Conservation (phyloP, 2,888 invertebrate species). For the Horisme vitalbata region DNA sequence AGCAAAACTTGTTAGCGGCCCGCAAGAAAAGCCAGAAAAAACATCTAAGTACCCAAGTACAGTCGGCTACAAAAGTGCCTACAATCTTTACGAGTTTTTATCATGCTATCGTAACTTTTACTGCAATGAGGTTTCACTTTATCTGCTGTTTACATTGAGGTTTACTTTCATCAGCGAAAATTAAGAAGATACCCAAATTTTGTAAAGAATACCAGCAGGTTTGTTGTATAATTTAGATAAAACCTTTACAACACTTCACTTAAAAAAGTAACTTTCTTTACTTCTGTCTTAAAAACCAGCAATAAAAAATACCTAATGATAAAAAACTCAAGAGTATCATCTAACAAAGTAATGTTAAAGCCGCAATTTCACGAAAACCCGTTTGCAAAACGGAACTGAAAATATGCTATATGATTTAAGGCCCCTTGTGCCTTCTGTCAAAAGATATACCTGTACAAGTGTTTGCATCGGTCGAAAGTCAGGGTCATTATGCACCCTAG, state of each 20-base stretch:
- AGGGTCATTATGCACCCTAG: slow-evolving; percentile 76
- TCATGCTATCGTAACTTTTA: slow-evolving; percentile 26
- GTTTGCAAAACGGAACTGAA: too few relatives aligned
- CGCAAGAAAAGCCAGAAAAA: slow-evolving; percentile 49
- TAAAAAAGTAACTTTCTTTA: too few relatives aligned
- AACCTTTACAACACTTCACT: neutral
- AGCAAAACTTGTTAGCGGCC: slow-evolving; percentile 52
- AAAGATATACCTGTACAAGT: slow-evolving; percentile 20
- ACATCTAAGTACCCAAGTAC: slow-evolving; percentile 46
- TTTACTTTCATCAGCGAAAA: slow-evolving; percentile 23
- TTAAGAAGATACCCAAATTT: slow-evolving; percentile 11
- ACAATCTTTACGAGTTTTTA: slow-evolving; percentile 27
- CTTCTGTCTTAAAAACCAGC: too few relatives aligned
- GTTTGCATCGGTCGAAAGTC: slow-evolving; percentile 38
- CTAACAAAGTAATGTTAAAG: too few relatives aligned
- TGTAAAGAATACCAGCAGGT: slow-evolving; percentile 11
- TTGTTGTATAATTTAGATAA: slow-evolving; percentile 8
- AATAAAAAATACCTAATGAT: too few relatives aligned
- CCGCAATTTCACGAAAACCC: too few relatives aligned
- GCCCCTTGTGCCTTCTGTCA: slow-evolving; percentile 15
- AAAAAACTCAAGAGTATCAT: too few relatives aligned
- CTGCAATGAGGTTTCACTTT: slow-evolving; percentile 26
- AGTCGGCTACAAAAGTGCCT: slow-evolving; percentile 37
- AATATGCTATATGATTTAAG: slow-evolving; percentile 2
- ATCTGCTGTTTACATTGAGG: slow-evolving; percentile 23